phyloP scores from a whole-genome alignment of 2,113 vertebrate species.

The Chamaea fasciata region DNA sequence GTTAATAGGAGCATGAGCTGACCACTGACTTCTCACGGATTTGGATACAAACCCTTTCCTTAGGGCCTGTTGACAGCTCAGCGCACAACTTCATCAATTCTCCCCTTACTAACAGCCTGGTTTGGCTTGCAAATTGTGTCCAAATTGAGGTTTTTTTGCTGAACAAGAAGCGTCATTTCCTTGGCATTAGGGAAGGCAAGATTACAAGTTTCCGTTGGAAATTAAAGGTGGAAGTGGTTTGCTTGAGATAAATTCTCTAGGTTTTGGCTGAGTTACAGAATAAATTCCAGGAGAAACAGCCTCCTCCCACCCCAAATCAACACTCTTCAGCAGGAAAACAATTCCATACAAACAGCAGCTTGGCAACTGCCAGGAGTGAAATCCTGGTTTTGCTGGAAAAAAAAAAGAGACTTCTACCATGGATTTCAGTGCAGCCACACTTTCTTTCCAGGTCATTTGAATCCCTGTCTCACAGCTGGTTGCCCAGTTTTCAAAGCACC shows the following conservation, averaged over 20 bases:
- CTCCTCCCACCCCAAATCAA: neutral
- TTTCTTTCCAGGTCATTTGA: neutral
- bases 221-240: neutral
- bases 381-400: neutral
- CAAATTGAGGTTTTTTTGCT: neutral
- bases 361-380: neutral
- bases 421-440: neutral
- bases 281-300: neutral
- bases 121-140: neutral
- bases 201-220: neutral
- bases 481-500: neutral
- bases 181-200: neutral
- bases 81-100: neutral
- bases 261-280: neutral
- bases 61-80: neutral
- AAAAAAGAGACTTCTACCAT: neutral
- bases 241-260: neutral
- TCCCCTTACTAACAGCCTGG: neutral
- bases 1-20: neutral
- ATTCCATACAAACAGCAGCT: neutral
- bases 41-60: neutral
- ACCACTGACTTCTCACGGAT: neutral
- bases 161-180: neutral
- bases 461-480: conserved; percentile 9
- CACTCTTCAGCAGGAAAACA: neutral